These are phyloP conservation scores for Imbricaverruca yamaguchii DNA, from an alignment of 2,888 invertebrate species.

Conservation along the genomic window DNA sequence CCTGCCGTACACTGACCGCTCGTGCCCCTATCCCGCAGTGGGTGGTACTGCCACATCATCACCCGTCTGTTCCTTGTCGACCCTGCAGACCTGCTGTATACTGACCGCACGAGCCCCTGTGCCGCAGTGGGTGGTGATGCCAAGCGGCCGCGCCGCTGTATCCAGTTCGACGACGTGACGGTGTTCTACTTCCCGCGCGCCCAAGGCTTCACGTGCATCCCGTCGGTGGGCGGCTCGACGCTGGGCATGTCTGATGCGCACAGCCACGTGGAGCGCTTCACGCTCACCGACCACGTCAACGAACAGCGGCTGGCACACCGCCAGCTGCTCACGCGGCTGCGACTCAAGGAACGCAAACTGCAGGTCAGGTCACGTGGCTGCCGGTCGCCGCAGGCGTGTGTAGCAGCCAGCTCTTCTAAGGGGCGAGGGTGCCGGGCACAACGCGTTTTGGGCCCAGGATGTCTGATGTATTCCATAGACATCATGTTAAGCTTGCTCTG, in stretches of 20 bases:
- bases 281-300: constrained; percentile 76
- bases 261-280: constrained; percentile 64
- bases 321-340: constrained; percentile 48
- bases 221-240: constrained; percentile 63
- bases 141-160: constrained; percentile 39
- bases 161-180: constrained; percentile 83
- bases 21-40: constrained; percentile 17
- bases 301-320: constrained; percentile 82
- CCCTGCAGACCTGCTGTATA: constrained; percentile 3
- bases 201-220: constrained; percentile 82
- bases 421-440: too few species aligned
- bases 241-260: constrained; percentile 73
- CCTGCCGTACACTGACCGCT: constrained; percentile 19
- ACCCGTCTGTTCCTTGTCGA: neutral
- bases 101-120: constrained; percentile 24
- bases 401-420: too few species aligned
- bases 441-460: too few species aligned
- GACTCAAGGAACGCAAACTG: constrained; percentile 4
- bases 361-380: neutral
- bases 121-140: neutral
- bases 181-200: constrained; percentile 91
- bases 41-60: neutral
- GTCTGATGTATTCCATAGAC: too few species aligned
- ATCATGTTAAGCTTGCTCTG: too few species aligned
- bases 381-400: too few species aligned